Base-by-base conservation (phyloP, 2,113 vertebrate genomes). In the Caranx ignobilis region DNA sequence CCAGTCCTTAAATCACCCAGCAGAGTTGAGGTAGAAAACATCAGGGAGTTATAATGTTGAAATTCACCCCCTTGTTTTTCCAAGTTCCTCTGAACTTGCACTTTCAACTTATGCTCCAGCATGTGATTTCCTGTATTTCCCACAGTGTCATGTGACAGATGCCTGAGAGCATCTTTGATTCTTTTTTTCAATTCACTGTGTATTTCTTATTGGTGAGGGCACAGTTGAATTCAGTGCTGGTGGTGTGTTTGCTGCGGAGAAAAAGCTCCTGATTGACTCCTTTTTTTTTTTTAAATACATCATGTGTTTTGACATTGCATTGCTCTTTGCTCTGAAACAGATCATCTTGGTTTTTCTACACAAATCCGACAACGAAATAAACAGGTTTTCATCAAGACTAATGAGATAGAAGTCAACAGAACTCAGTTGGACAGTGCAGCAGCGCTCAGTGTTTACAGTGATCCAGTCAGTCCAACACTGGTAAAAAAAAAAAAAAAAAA, bases 401-500 rank as follows among this genome's bases (percentile, higher is more conserved):
- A 62, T 71, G 52, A 75, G 84, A 55, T 4, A 3, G 56, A 73
- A 74, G 69, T 85, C 82, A 60, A 75, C 79, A 85, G 78, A 81
- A 64, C 62, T 78, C 15, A 67, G 63, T 19, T 57, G 67, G 71
- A 63, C 77, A 80, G 41, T 31, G 41, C 66, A 71, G 82, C 79
- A 55, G 74, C 81, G 62, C 78, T 86, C 76, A 70, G 61, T 71
- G 56, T 86, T 86, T 82, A 74, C 76, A 62, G 66, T 39, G 61
- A 67, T 78, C 65, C 62, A 80, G 64, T 67, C 6, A 2, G 31
- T 79, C 64, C 57, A 69, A 18, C 1, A 1, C 54, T 41, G 52
- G 31, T 74, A 74, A 84, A 85, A 86, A 82, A 74, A n/a, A n/a
- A 74, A 84, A 85, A 86, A 82, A 26, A 26, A 82, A 85, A 86